Evolutionary conservation across 2,113 vertebrate genomes (phyloP).

Genomic region (Atractosteus spatula): DNA sequence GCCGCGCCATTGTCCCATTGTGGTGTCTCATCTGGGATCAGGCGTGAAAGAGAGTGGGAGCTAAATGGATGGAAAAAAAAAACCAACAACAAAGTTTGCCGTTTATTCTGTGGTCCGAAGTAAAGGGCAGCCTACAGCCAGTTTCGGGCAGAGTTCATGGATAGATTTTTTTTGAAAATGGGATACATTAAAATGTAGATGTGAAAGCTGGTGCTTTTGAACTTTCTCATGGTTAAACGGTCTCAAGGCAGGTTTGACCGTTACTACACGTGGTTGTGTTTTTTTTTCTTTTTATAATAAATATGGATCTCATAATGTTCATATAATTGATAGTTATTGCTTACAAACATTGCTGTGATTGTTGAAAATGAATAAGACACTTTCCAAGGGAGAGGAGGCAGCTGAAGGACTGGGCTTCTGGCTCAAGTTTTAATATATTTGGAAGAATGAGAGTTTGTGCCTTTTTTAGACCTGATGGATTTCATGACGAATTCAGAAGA

Average conservation of each 20-base stretch:
- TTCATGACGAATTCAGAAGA: slow-evolving; percentile 32
- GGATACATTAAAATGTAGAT: slow-evolving; percentile 23
- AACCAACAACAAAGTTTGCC: slow-evolving; percentile 28
- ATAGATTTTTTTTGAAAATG: slow-evolving; percentile 19
- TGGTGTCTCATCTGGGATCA: slow-evolving; percentile 32
- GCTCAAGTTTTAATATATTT: slow-evolving; percentile 55
- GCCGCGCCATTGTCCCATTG: slow-evolving; percentile 55
- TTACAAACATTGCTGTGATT: slow-evolving; percentile 22
- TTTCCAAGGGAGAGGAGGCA: slow-evolving; percentile 33
- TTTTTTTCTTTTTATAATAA: background rate
- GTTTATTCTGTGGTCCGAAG: slow-evolving; percentile 20
- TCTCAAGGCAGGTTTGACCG: slow-evolving; percentile 21
- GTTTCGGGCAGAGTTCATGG: slow-evolving; percentile 16
- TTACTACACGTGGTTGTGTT: slow-evolving; percentile 15
- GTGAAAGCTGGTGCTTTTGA: slow-evolving; percentile 56
- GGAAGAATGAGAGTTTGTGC: slow-evolving; percentile 75
- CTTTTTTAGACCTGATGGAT: slow-evolving; percentile 72
- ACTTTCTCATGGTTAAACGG: slow-evolving; percentile 38
- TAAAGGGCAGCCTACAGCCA: slow-evolving; percentile 6
- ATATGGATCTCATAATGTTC: slow-evolving; percentile 14
- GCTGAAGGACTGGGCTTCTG: slow-evolving; percentile 55
- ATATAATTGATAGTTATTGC: slow-evolving; percentile 16
- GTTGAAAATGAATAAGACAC: background rate
- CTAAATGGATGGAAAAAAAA: slow-evolving; percentile 38
- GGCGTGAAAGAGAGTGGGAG: slow-evolving; percentile 27